phyloP scores from a whole-genome alignment of 1,140 invertebrate genomes.

The Lepidurus apus region DNA sequence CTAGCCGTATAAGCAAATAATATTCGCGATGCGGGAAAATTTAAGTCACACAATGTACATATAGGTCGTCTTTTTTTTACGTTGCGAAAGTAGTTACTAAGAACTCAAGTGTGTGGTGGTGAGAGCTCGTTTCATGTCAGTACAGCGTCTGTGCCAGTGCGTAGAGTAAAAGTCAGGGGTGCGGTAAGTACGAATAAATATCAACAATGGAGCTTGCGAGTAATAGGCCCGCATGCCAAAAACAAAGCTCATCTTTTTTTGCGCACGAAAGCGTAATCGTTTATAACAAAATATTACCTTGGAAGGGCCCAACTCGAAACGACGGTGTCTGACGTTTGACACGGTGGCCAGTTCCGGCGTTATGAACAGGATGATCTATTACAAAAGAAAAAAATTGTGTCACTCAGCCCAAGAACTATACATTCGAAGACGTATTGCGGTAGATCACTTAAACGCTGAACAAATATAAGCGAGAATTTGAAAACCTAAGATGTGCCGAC shows the following conservation, averaged over 20 bases:
- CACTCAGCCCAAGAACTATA: neutral
- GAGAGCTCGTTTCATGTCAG: neutral
- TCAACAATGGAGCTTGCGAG: neutral
- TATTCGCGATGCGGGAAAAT: too few species aligned
- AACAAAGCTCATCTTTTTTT: too few species aligned
- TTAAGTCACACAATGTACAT: too few species aligned
- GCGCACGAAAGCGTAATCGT: neutral
- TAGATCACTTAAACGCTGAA: too few species aligned
- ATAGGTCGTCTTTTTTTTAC: neutral
- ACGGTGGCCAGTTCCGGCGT: neutral
- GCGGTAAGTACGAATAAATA: neutral
- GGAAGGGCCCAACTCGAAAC: neutral
- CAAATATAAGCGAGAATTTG: too few species aligned
- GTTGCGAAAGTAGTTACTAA: neutral
- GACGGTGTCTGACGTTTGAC: conserved; percentile 4
- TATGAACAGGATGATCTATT: neutral
- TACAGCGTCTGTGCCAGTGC: neutral
- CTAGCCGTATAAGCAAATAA: too few species aligned
- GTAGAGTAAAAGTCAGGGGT: neutral
- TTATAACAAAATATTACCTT: neutral
- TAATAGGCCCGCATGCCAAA: neutral
- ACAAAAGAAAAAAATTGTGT: neutral
- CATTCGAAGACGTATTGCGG: too few species aligned
- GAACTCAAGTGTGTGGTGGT: neutral
- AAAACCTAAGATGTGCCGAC: too few species aligned